Evolutionary conservation across 2,888 invertebrate genomes (phyloP), one percentile per base, ranked within the genome.

Genomic region (Mesorhabditis spiculigera): DNA sequence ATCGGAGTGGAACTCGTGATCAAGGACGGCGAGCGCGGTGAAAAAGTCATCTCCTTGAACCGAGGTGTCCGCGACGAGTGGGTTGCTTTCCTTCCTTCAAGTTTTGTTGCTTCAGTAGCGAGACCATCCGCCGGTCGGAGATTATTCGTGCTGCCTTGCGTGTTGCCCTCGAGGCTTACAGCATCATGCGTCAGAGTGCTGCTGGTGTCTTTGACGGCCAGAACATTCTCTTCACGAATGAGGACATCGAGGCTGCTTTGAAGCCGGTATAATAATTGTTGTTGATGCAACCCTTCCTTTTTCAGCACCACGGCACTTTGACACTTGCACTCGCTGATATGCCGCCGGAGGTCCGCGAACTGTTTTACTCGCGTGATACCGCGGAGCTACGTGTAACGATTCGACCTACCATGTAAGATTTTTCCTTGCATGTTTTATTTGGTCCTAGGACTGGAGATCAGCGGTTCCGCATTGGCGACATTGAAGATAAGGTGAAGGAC

Each of bases 331-430:
- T 50, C 10, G 58, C 58, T 50, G 10, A 50, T 13, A 10, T 50
- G 58, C 58, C 58, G n/a, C 58, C 58, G n/a, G 58, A n/a, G n/a
- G n/a, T 50, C n/a, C 58, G 58, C n/a, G 58, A 50, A 50, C 58
- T 50, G 10, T 13, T 50, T 3, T 13, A 13, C n/a, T 50, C 58
- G n/a, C 8, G n/a, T 1, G 58, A 50, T 50, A n/a, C 58, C 58
- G n/a, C 8, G n/a, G 58, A 50, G n/a, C 8, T 50, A 13, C 58
- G 58, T 50, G 10, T 50, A 13, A 13, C 58, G 8, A 50, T 50
- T n/a, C 58, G 58, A 13, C 58, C 58, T 50, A 13, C 10, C 58
- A 50, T n/a, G 58, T 50, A 13, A 2, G 58, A 2, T 50, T 50
- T 50, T 50, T 50, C 58, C 8, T n/a, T 50, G n/a, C 10, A 50